Conservation (phyloP, 1,140 invertebrate species). For the Temnothorax nylanderi region DNA sequence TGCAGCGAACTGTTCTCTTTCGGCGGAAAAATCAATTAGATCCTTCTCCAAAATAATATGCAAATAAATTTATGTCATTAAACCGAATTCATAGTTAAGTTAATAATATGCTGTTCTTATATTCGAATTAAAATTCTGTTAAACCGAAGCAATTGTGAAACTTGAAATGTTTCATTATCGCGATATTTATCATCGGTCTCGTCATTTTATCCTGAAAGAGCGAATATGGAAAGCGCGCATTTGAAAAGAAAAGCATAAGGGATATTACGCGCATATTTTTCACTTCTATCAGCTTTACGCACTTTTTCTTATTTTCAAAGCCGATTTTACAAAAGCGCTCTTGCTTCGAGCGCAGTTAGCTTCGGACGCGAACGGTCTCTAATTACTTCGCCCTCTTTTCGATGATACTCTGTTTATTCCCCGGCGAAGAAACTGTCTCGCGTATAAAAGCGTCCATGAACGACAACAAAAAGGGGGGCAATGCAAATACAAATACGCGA, state of each 20-base stretch:
- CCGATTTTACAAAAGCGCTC: conserved; percentile 46
- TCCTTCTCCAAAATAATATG: not conserved
- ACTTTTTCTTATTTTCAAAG: conserved; percentile 15
- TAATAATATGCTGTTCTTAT: not conserved
- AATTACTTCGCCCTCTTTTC: conserved; percentile 31
- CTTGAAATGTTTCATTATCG: conserved; percentile 3
- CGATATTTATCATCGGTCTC: not conserved
- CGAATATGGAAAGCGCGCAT: not conserved
- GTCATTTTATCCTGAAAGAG: not conserved
- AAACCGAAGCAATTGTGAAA: not conserved
- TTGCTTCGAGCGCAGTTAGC: conserved; percentile 23
- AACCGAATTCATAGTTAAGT: not conserved
- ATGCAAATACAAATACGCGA: conserved; percentile 52
- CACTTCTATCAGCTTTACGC: conserved; percentile 15
- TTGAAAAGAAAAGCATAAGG: not conserved
- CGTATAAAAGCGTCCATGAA: conserved; percentile 47
- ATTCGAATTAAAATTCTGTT: not conserved
- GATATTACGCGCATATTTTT: conserved; percentile 37
- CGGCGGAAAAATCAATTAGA: not conserved
- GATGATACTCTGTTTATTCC: conserved; percentile 51
- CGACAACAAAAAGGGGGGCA: conserved; percentile 37
- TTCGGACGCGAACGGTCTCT: conserved; percentile 17
- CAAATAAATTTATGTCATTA: not conserved
- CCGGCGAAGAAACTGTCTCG: conserved; percentile 17
- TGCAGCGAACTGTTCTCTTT: not conserved